Conservation (phyloP, 2,113 vertebrate genomes). For the Cryptomyrus ogoouensis region DNA sequence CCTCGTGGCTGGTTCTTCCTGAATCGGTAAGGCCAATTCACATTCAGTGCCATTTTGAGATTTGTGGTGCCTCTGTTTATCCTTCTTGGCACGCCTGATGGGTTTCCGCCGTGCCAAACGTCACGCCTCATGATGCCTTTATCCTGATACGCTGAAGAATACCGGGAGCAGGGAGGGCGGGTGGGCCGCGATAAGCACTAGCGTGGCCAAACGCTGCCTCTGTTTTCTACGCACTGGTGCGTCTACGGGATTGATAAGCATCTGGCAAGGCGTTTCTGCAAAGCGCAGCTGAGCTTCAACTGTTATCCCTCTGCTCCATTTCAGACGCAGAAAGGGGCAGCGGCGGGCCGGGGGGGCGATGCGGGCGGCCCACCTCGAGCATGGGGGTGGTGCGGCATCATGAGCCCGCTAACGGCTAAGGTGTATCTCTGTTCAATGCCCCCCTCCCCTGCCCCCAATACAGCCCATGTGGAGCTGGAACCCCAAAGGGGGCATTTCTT, state of each 20-base stretch:
- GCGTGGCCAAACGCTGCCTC: neutral
- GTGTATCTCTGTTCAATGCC: neutral
- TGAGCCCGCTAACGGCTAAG: neutral
- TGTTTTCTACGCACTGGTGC: neutral
- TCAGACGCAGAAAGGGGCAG: neutral
- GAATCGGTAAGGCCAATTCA: neutral
- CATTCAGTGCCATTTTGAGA: neutral
- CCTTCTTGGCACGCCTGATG: neutral
- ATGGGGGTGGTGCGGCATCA: neutral
- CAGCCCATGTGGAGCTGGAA: neutral
- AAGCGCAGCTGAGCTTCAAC: neutral
- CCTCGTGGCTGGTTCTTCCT: too few relatives aligned
- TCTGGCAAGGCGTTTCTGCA: neutral
- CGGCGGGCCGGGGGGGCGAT: neutral
- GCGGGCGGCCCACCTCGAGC: neutral
- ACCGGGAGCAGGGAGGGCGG: neutral
- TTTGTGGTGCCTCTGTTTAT: neutral
- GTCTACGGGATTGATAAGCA: neutral
- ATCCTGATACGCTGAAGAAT: neutral
- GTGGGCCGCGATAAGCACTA: neutral
- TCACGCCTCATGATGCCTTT: constrained; percentile 2
- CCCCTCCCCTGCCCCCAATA: neutral
- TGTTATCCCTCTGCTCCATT: constrained; percentile 5
- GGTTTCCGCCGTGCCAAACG: neutral
- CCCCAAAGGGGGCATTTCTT: neutral